These are phyloP conservation scores for Orthonevra nobilis DNA, from an alignment of 2,888 invertebrate species.

Conservation along the genomic window DNA sequence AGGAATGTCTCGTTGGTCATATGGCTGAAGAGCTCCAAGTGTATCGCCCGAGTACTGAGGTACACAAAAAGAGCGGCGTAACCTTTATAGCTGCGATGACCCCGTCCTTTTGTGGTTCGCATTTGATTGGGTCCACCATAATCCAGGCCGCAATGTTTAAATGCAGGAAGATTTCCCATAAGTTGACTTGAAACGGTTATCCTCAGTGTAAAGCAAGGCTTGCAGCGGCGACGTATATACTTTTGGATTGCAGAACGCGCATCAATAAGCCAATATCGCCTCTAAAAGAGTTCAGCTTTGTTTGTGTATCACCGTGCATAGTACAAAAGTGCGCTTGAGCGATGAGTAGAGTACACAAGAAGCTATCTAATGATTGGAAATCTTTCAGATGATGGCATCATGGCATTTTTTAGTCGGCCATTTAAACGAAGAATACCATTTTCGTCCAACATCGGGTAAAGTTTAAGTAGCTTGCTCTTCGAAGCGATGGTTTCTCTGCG, in stretches of 20 bases:
- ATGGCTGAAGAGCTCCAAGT: slow-evolving; percentile 50
- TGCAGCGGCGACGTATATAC: slow-evolving; percentile 2
- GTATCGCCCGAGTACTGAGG: slow-evolving; percentile 32
- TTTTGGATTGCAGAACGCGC: neutral
- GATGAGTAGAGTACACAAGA: too few relatives aligned
- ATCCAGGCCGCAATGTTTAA: slow-evolving; percentile 23
- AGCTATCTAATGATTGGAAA: too few relatives aligned
- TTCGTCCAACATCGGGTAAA: too few relatives aligned
- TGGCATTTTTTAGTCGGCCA: too few relatives aligned
- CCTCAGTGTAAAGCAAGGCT: slow-evolving; percentile 21
- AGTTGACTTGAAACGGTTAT: neutral
- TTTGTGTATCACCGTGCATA: slow-evolving; percentile 28
- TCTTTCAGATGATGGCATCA: too few relatives aligned
- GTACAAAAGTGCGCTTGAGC: too few relatives aligned
- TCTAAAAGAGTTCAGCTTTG: slow-evolving; percentile 31
- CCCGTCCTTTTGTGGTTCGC: slow-evolving; percentile 41
- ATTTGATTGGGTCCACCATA: slow-evolving; percentile 38
- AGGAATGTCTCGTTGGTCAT: slow-evolving; percentile 32
- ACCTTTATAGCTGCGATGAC: slow-evolving; percentile 35
- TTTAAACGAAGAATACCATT: too few relatives aligned
- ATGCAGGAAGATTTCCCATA: slow-evolving; percentile 12
- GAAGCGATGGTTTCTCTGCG: too few relatives aligned
- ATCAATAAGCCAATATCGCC: slow-evolving; percentile 34
- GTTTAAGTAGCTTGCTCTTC: too few relatives aligned
- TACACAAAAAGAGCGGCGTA: slow-evolving; percentile 57